Evolutionary conservation across 2,888 invertebrate species (phyloP), one percentile per base, ranked within the genome.

Genomic region (Candidula unifasciata): DNA sequence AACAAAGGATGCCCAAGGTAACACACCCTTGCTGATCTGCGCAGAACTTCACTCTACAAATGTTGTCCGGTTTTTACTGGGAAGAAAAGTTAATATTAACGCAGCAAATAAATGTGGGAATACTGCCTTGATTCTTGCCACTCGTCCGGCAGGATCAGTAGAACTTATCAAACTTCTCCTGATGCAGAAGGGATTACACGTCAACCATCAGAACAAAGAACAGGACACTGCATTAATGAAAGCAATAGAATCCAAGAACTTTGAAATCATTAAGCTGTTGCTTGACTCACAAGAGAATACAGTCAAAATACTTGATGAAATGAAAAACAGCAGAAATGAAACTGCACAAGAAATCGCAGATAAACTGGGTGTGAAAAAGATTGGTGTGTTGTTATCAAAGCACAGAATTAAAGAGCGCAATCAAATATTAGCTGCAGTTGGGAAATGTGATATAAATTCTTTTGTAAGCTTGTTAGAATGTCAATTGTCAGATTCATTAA

Each of bases 121-220:
- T 52, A 74, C 74, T 18, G n/a, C 74, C 10, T 74, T 74, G 52
- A 74, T 74, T 52, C 52, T 74, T 3, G 37, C 52, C n/a, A 74
- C 52, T 35, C 44, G 13, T 44, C 44, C 6, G 13, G 13, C 2
- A 1, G 44, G 44, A 6, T 44, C 44, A 44, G 44, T 52, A 8
- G 44, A 35, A 18, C 10, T 52, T 2, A 44, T 52, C 3, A 35
- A 3, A 16, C 13, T n/a, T 44, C 74, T 74, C 8, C 35, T 74
- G 3, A 1, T 2, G 6, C 74, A 74, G 18, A 35, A 74, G 13
- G 74, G 16, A 27, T 52, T 74, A 24, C n/a, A 74, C 44, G 5
- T 74, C n/a, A 52, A 52, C n/a, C 74, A 74, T 35, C 37, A 71
- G 44, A 71, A 71, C 21, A 16, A 71, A 44, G 13, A 33, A 24